Evolutionary conservation across 2,888 invertebrate genomes (phyloP).

Genomic region (Acleris holmiana): DNA sequence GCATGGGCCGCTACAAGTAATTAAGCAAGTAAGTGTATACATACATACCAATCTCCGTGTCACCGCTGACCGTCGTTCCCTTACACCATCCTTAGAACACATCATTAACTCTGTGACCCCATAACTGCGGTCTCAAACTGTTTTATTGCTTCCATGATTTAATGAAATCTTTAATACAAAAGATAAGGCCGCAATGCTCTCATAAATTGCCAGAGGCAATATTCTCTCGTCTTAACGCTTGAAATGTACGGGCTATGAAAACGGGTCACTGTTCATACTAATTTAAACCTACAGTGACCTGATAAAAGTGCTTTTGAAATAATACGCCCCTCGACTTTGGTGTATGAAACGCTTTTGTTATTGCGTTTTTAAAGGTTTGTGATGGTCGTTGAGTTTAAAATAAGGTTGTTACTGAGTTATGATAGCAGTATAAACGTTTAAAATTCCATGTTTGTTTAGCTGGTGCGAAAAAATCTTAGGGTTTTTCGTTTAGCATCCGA

Average conservation of each 20-base stretch:
- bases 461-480: too few relatives aligned
- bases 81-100: slow-evolving; percentile 50
- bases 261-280: too few relatives aligned
- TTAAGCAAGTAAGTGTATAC: too few relatives aligned
- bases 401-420: slow-evolving; percentile 1
- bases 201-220: slow-evolving; percentile 72
- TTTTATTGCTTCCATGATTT: slow-evolving; percentile 82
- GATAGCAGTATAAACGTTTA: background rate
- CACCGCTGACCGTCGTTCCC: slow-evolving; percentile 25
- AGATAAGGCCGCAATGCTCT: slow-evolving; percentile 71
- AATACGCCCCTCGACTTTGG: slow-evolving; percentile 56
- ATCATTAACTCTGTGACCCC: slow-evolving; percentile 79
- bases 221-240: slow-evolving; percentile 50
- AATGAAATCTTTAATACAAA: slow-evolving; percentile 82
- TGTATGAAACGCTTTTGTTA: slow-evolving; percentile 33
- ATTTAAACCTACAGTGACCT: too few relatives aligned
- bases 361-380: slow-evolving; percentile 24
- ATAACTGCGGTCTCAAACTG: slow-evolving; percentile 81
- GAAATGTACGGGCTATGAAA: slow-evolving; percentile 27
- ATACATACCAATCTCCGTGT: too few relatives aligned
- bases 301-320: slow-evolving; percentile 40
- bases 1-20: too few relatives aligned
- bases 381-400: slow-evolving; percentile 5
- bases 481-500: too few relatives aligned
- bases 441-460: too few relatives aligned